Evolutionary conservation across 2,888 invertebrate species (phyloP).

Genomic region (Eurytoma californica): DNA sequence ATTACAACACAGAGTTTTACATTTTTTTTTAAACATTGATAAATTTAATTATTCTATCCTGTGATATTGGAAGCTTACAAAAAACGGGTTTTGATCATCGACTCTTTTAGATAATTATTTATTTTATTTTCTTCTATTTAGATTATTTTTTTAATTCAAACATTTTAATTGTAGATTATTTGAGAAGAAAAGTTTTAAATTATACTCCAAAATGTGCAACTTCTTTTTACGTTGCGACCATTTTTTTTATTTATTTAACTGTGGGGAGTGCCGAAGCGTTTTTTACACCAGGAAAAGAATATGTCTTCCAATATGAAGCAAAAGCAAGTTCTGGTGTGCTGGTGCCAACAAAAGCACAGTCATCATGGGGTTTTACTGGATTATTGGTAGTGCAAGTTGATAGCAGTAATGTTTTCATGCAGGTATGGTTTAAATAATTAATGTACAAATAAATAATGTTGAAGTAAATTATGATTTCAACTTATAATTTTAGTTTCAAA

Average conservation of each 20-base stretch:
- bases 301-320: constrained; percentile 69
- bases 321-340: constrained; percentile 69
- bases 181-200: constrained; percentile 16
- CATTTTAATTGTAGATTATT: constrained; percentile 34
- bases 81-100: not conserved
- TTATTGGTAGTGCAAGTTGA: constrained; percentile 64
- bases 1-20: no score
- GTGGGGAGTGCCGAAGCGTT: constrained; percentile 56
- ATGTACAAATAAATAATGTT: not conserved
- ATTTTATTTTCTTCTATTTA: not conserved
- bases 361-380: constrained; percentile 70
- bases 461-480: not conserved
- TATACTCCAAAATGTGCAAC: constrained; percentile 26
- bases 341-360: constrained; percentile 68
- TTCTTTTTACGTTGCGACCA: constrained; percentile 6
- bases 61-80: not conserved
- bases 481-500: constrained; percentile 63
- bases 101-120: constrained; percentile 14
- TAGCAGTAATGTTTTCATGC: constrained; percentile 62
- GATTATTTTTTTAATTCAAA: constrained; percentile 14
- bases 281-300: constrained; percentile 68
- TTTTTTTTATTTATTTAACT: constrained; percentile 35
- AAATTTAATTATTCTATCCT: not conserved
- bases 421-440: constrained; percentile 60
- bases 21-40: not conserved